These are phyloP conservation scores for Borostomias antarcticus DNA, from an alignment of 2,797 vertebrate species.

Conservation along the genomic window DNA sequence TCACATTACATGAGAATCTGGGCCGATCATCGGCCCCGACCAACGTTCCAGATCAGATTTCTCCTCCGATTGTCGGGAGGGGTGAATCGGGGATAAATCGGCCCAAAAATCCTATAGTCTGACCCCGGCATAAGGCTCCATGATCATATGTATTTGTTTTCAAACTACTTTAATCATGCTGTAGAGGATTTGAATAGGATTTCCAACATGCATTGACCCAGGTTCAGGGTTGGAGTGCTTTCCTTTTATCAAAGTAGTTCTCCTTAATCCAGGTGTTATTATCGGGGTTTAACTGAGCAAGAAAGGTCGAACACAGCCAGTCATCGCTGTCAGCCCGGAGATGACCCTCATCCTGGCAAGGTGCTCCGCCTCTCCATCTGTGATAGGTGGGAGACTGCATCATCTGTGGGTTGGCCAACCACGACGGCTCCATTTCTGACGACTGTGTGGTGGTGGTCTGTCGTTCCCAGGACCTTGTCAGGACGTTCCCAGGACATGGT, in stretches of 20 bases:
- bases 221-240: background rate
- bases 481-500: conserved; percentile 56
- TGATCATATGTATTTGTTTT: too few species aligned
- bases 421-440: conserved; percentile 24
- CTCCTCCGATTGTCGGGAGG: too few species aligned
- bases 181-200: too few species aligned
- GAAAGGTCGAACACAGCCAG: background rate
- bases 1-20: too few species aligned
- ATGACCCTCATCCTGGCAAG: background rate
- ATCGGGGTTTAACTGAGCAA: background rate
- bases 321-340: background rate
- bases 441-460: conserved; percentile 23
- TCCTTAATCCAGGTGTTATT: background rate
- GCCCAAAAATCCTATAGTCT: too few species aligned
- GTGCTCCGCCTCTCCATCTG: conserved; percentile 29
- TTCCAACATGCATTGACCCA: too few species aligned
- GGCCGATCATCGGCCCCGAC: too few species aligned
- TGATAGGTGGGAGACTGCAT: conserved; percentile 24
- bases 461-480: conserved; percentile 53
- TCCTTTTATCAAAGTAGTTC: background rate
- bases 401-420: conserved; percentile 22
- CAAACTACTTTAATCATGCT: too few species aligned
- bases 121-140: too few species aligned
- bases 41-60: too few species aligned
- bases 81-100: too few species aligned